Evolutionary conservation across 2,888 invertebrate species (phyloP), one percentile per base, ranked within the genome.

Genomic region (Drosophila borealis): DNA sequence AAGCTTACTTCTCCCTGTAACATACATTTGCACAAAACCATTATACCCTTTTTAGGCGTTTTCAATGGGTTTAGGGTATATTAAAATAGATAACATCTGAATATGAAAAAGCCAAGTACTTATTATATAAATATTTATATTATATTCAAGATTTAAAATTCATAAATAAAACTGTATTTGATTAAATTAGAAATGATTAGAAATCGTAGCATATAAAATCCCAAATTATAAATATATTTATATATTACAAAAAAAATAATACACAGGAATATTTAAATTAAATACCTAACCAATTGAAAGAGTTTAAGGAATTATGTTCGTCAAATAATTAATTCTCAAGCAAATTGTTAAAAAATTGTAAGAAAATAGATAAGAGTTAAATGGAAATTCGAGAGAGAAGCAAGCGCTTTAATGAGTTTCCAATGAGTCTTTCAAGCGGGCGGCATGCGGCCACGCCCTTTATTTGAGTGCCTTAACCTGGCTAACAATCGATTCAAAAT

Each of bases 401-500:
- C 57, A 25, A 48, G 17, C 37, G 57, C 21, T 36, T 14, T 25
- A 13, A 46, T 62, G n/a, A 36, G 34, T 66, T 48, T 48, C 34
- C 41, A 37, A 45, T 29, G 34, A 8, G 29, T 61, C 49, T 62
- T 37, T n/a, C 37, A 17, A 34, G 10, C 48, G 21, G 17, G 41
- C 29, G 34, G 46, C 17, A 54, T 49, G 49, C 42, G 39, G 29
- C 49, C 74, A 73, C 78, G 69, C 75, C 75, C 65, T 17, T 56
- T 64, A 45, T 75, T 54, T 39, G 59, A 44, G 29, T 60, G 64
- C 48, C 60, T 37, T 50, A 53, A 46, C 50, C 44, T 45, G 10
- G 53, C 45, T 17, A 56, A 21, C 74, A 69, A 70, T 66, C 70
- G 70, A 75, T 66, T n/a, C 33, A 44, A 65, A 57, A 57, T 54